Evolutionary conservation across 2,797 vertebrate species (phyloP).

Genomic region (Coendou prehensilis): DNA sequence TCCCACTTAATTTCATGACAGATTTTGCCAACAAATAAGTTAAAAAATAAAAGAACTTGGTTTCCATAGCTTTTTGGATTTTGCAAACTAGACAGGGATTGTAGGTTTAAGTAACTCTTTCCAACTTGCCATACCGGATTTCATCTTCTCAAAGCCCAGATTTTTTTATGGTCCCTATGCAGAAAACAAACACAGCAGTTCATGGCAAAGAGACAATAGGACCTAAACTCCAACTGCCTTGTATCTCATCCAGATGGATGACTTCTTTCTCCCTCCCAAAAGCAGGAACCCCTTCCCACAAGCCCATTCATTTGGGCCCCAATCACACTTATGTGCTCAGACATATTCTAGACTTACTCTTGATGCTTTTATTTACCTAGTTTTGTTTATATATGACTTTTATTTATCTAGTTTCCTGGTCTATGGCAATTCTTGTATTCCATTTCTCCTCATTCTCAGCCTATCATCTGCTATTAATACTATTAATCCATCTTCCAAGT

Average conservation of each 20-base stretch:
- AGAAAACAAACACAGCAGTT: neutral
- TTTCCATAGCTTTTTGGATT: neutral
- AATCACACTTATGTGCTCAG: neutral
- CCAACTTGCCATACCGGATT: neutral
- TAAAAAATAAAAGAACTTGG: neutral
- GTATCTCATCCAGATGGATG: neutral
- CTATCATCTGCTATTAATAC: neutral
- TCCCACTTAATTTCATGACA: neutral
- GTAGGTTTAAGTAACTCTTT: neutral
- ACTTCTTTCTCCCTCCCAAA: neutral
- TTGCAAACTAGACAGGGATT: neutral
- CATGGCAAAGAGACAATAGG: neutral
- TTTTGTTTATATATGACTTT: neutral
- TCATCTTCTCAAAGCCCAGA: neutral
- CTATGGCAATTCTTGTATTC: neutral
- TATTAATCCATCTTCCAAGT: neutral
- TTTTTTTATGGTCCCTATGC: neutral
- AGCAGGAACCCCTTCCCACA: neutral
- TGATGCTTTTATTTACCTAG: neutral
- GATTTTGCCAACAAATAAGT: slow-evolving; percentile 7
- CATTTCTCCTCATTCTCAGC: neutral
- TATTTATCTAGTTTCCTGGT: neutral
- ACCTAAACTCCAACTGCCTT: neutral
- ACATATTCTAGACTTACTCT: neutral
- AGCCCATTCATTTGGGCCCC: neutral